Evolutionary conservation across 2,113 vertebrate genomes (phyloP).

Genomic region (Myxocyprinus asiaticus): DNA sequence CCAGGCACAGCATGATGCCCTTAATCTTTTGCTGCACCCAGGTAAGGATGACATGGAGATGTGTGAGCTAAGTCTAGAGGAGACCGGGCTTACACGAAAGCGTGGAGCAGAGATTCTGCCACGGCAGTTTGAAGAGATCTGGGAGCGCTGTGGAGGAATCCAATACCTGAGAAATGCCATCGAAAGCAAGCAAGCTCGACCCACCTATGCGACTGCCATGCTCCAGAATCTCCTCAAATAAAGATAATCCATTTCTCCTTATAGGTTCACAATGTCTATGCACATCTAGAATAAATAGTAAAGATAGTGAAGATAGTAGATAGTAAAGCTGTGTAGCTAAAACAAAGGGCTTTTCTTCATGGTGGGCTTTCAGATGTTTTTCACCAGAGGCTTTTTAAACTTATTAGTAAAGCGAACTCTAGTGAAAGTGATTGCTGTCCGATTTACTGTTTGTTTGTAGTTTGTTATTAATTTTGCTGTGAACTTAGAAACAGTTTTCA

Average conservation of each 20-base stretch:
- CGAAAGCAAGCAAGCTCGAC: slow-evolving; percentile 91
- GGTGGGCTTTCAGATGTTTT: slow-evolving; percentile 37
- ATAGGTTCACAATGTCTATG: not conserved
- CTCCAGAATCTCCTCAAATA: slow-evolving; percentile 92
- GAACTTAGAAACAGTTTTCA: slow-evolving; percentile 40
- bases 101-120: slow-evolving; percentile 94
- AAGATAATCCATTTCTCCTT: not conserved
- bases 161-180: slow-evolving; percentile 95
- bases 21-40: slow-evolving; percentile 58
- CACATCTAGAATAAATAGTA: not conserved
- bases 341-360: slow-evolving; percentile 62
- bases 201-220: slow-evolving; percentile 95
- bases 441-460: slow-evolving; percentile 47
- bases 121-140: slow-evolving; percentile 95
- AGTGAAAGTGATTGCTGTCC: slow-evolving; percentile 29
- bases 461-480: slow-evolving; percentile 59
- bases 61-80: slow-evolving; percentile 97
- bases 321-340: not conserved
- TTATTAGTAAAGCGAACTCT: not conserved
- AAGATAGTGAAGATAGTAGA: not conserved
- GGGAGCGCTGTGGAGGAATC: slow-evolving; percentile 96
- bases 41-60: slow-evolving; percentile 99
- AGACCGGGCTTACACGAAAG: slow-evolving; percentile 95
- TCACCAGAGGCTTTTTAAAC: not conserved
- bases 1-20: not conserved